Evolutionary conservation across 2,888 invertebrate genomes (phyloP), one percentile per base, ranked within the genome.

Genomic region (Pardosa pseudoannulata): DNA sequence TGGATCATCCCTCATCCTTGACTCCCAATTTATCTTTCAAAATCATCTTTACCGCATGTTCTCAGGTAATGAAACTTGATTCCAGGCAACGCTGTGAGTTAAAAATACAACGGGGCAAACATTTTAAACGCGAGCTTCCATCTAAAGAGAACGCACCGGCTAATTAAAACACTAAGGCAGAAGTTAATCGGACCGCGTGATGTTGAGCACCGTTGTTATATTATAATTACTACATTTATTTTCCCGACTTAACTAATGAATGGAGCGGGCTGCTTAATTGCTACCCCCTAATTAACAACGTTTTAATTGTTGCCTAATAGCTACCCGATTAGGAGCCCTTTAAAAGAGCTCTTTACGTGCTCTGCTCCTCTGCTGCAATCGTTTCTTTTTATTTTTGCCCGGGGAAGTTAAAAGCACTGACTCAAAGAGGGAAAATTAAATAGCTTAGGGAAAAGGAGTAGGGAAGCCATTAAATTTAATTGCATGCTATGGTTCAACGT

Each of bases 191-290:
- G 73, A 29, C 78, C 78, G 79, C 85, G 85, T 86, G 79, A 86
- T 86, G 85, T 70, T 86, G 85, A 86, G 70, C 74, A 70, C 68
- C 79, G 79, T 86, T 86, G 85, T 86, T 86, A 86, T 79, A 86
- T 86, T 86, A 86, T 86, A 86, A 86, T 86, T 86, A 86, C 68
- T 72, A 85, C 85, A 86, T 86, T 86, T 86, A 86, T 86, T 86
- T 86, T 79, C 73, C 83, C 83, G 83, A 76, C 79, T 64, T 86
- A 86, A 86, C 85, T 86, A 86, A 86, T 86, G 85, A 86, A 86
- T 50, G 73, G 65, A 71, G 68, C 41, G 65, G 41, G 64, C 67
- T 67, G 68, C 78, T 74, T 86, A 86, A 86, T 86, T 86, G 85
- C 85, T 73, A 50, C 76, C 83, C 32, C 70, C 85, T 86, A 79